Percentiles rank a stretch among this genome's conserved stretches.
phyloP scores from a whole-genome alignment of 2,797 vertebrate species.

The Poeciliopsis presidionis region DNA sequence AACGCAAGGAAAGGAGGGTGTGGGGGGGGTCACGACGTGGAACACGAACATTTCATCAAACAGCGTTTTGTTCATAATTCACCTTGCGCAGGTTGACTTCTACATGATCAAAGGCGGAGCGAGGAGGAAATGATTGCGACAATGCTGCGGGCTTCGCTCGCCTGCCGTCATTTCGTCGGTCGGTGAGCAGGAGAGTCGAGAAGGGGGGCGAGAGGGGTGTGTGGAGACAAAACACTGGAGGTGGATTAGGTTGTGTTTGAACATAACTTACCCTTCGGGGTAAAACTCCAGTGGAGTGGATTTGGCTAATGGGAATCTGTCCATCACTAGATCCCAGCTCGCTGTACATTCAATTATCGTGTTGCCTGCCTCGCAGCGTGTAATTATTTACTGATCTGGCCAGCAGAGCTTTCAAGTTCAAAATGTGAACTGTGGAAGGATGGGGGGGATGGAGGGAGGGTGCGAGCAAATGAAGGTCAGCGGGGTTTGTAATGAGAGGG shows the following conservation, averaged over 20 bases:
- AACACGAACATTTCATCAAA: slow-evolving; percentile 41
- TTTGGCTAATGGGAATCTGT: slow-evolving; percentile 75
- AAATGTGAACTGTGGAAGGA: slow-evolving; percentile 41
- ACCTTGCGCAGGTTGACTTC: slow-evolving; percentile 15
- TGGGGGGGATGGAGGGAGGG: slow-evolving; percentile 2
- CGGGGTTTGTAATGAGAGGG: slow-evolving; percentile 66
- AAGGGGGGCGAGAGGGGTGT: too few species aligned
- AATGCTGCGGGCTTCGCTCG: slow-evolving; percentile 9
- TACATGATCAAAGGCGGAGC: slow-evolving; percentile 20
- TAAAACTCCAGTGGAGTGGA: slow-evolving; percentile 57
- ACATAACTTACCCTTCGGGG: slow-evolving; percentile 57
- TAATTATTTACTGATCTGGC: slow-evolving; percentile 86
- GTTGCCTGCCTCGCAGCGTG: slow-evolving; percentile 69
- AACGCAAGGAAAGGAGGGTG: slow-evolving; percentile 23
- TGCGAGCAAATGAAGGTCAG: slow-evolving; percentile 21
- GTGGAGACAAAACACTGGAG: slow-evolving; percentile 24
- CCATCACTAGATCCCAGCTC: slow-evolving; percentile 68
- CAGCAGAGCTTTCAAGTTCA: slow-evolving; percentile 80
- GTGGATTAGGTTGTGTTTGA: slow-evolving; percentile 67
- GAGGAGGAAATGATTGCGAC: not conserved
- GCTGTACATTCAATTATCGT: slow-evolving; percentile 68
- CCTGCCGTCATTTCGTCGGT: slow-evolving; percentile 43
- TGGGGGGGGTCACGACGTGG: slow-evolving; percentile 45
- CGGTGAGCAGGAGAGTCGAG: slow-evolving; percentile 29
- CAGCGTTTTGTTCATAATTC: slow-evolving; percentile 5